These are phyloP conservation scores for Lophura nycthemera DNA, from an alignment of 2,113 vertebrate genomes.

Conservation along the genomic window DNA sequence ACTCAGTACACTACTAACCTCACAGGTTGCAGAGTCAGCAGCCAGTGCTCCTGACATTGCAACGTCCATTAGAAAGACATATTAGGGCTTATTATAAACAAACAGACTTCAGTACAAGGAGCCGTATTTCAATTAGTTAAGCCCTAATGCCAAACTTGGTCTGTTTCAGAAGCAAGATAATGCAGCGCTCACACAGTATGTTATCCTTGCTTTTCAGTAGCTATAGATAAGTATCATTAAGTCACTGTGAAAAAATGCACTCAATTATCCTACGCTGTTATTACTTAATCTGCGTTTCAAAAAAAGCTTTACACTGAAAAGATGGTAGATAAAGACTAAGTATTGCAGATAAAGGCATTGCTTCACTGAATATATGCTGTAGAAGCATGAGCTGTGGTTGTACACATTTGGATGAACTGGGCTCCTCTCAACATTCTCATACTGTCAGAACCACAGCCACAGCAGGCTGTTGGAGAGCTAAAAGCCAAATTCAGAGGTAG, in stretches of 20 bases:
- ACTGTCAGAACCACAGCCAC: slow-evolving; percentile 16
- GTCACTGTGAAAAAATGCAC: slow-evolving; percentile 76
- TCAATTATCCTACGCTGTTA: slow-evolving; percentile 70
- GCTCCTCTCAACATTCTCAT: not conserved
- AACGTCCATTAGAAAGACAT: slow-evolving; percentile 57
- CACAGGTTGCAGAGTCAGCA: not conserved
- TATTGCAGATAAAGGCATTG: slow-evolving; percentile 67
- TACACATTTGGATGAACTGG: slow-evolving; percentile 29
- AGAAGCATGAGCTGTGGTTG: slow-evolving; percentile 64
- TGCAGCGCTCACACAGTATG: slow-evolving; percentile 56
- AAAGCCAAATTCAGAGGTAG: slow-evolving; percentile 7
- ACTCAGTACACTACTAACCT: not conserved
- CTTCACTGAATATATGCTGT: slow-evolving; percentile 48
- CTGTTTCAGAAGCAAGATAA: slow-evolving; percentile 74
- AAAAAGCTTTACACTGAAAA: slow-evolving; percentile 66
- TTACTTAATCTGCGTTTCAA: slow-evolving; percentile 77
- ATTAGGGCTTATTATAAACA: slow-evolving; percentile 65
- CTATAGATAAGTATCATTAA: slow-evolving; percentile 71
- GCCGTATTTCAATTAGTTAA: slow-evolving; percentile 46
- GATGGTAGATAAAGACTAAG: slow-evolving; percentile 66
- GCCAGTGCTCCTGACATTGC: not conserved
- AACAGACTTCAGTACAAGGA: slow-evolving; percentile 43
- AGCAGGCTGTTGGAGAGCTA: not conserved
- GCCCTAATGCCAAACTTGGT: slow-evolving; percentile 48
- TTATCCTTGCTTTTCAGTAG: slow-evolving; percentile 67